Percentiles rank a stretch among this genome's conserved stretches.
phyloP scores from a whole-genome alignment of 2,888 invertebrate genomes.

The Gastrophysa polygoni region DNA sequence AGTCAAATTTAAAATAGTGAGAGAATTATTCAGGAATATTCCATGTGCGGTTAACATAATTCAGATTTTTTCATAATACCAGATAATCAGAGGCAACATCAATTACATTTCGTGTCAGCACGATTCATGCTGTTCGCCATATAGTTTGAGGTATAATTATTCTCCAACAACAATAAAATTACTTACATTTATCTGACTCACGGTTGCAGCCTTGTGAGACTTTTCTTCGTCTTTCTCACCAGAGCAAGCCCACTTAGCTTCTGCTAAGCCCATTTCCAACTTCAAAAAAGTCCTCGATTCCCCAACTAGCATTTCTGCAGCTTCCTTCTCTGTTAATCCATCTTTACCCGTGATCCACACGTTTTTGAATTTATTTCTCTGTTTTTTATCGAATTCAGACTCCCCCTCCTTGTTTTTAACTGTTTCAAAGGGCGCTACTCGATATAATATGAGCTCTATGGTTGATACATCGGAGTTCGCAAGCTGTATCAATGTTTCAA shows the following conservation, averaged over 20 bases:
- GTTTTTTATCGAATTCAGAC: constrained; percentile 66
- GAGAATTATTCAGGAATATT: too few relatives aligned
- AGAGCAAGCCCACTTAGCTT: constrained; percentile 69
- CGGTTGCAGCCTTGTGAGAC: not conserved
- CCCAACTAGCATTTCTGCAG: constrained; percentile 71
- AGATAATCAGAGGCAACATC: too few relatives aligned
- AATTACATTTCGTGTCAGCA: too few relatives aligned
- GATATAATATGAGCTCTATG: constrained; percentile 78
- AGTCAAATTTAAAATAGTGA: too few relatives aligned
- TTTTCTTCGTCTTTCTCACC: not conserved
- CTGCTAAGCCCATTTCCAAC: constrained; percentile 74
- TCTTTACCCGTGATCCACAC: constrained; percentile 81
- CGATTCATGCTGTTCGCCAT: too few relatives aligned
- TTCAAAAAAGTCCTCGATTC: constrained; percentile 78
- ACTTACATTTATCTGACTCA: not conserved
- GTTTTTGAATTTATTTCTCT: constrained; percentile 71
- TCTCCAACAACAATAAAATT: too few relatives aligned
- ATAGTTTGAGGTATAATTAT: too few relatives aligned
- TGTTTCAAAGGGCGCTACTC: constrained; percentile 85
- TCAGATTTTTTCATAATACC: too few relatives aligned
- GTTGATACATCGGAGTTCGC: constrained; percentile 73
- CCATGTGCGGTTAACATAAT: too few relatives aligned
- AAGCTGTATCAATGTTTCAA: constrained; percentile 77
- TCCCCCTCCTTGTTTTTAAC: constrained; percentile 76
- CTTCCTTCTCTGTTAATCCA: constrained; percentile 81